phyloP scores from a whole-genome alignment of 1,140 invertebrate genomes.

The Brachionus asplanchnoidis region DNA sequence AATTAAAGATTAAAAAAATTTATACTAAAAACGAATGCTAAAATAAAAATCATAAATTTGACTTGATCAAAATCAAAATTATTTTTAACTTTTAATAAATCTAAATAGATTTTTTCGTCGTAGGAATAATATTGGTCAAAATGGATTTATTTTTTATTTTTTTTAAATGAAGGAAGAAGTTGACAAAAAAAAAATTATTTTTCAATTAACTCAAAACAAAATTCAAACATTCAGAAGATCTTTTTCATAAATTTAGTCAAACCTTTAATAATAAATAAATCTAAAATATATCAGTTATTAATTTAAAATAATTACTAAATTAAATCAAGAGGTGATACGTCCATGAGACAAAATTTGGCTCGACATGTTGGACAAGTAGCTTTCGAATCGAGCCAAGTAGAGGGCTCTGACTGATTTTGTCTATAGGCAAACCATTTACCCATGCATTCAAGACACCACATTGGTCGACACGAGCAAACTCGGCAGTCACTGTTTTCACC shows the following conservation, averaged over 20 bases:
- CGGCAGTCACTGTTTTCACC: conserved; percentile 58
- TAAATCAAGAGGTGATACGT: conserved; percentile 63
- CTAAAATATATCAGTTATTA: not conserved
- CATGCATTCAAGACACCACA: conserved; percentile 75
- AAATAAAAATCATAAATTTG: not conserved
- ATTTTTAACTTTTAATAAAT: not conserved
- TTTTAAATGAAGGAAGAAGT: not conserved
- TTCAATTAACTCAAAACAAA: no score
- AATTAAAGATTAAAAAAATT: not conserved
- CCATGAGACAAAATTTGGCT: conserved; percentile 75
- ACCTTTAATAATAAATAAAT: not conserved
- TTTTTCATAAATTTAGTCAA: not conserved
- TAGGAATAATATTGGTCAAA: not conserved
- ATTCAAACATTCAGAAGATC: no score
- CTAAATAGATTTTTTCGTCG: not conserved
- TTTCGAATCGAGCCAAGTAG: conserved; percentile 75
- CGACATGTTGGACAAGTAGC: conserved; percentile 82
- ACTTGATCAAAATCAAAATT: not conserved
- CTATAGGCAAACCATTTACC: conserved; percentile 78
- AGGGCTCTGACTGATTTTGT: conserved; percentile 68
- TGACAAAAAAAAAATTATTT: no score
- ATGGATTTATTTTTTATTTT: not conserved
- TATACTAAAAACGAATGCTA: not conserved
- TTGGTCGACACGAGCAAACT: conserved; percentile 70
- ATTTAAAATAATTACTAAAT: not conserved